Evolutionary conservation across 2,113 vertebrate species (phyloP).

Genomic region (Calyptommatus sinebrachiatus): DNA sequence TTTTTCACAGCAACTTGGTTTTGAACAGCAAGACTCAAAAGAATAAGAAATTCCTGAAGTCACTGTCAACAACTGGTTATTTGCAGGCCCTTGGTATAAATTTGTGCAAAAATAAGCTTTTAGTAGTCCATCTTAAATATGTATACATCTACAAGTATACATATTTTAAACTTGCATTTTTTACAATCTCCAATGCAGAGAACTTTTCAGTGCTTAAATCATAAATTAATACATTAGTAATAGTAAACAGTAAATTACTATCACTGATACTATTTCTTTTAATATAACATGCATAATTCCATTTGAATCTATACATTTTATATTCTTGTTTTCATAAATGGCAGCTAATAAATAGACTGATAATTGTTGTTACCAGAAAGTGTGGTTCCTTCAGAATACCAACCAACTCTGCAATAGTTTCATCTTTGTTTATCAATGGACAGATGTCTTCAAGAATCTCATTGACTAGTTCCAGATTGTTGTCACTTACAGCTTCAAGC

Average conservation of each 20-base stretch:
- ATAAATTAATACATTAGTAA: not conserved
- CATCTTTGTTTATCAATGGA: slow-evolving; percentile 78
- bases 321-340: no score
- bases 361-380: slow-evolving; percentile 82
- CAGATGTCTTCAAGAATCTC: slow-evolving; percentile 93
- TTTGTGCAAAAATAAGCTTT: not conserved
- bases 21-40: not conserved
- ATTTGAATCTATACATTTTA: no score
- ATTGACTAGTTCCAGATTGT: slow-evolving; percentile 89
- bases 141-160: not conserved
- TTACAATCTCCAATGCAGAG: not conserved
- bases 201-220: not conserved
- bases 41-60: not conserved
- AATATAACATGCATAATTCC: not conserved
- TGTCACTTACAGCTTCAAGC: slow-evolving; percentile 90
- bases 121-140: not conserved
- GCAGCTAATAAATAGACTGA: no score
- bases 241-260: not conserved
- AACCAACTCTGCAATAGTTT: slow-evolving; percentile 83
- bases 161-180: not conserved
- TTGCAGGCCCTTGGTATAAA: not conserved
- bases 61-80: not conserved
- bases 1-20: not conserved
- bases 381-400: slow-evolving; percentile 92
- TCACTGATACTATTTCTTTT: not conserved